A percentile compares a stretch with the other conserved stretches of the same genome.
phyloP scores from a whole-genome alignment of 2,797 vertebrate genomes.

The Sebastes baramenuke region DNA sequence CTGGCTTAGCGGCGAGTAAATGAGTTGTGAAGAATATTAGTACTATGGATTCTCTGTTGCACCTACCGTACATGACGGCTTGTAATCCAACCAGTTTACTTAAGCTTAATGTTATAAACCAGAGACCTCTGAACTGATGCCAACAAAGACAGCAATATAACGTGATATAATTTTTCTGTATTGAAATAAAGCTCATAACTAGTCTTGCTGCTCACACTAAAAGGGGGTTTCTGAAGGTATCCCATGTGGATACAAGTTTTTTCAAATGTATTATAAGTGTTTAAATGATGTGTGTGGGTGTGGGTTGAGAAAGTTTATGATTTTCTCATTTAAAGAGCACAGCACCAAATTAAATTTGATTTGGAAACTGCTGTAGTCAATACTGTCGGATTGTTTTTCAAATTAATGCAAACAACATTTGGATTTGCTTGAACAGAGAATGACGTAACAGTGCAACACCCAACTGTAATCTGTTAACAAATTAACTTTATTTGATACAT shows the following conservation, averaged over 20 bases:
- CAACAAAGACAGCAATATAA: background rate
- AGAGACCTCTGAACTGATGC: constrained; percentile 4
- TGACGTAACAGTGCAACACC: background rate
- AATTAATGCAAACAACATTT: constrained; percentile 33
- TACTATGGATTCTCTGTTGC: constrained; percentile 60
- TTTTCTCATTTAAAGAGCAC: constrained; percentile 38
- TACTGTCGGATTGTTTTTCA: constrained; percentile 34
- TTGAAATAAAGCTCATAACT: constrained; percentile 19
- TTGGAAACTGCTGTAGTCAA: constrained; percentile 14
- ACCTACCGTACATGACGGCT: background rate
- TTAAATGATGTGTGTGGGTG: constrained; percentile 49
- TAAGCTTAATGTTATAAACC: background rate
- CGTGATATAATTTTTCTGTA: background rate
- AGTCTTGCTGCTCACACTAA: background rate
- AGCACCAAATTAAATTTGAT: constrained; percentile 38
- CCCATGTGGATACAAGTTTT: background rate
- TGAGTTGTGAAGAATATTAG: constrained; percentile 53
- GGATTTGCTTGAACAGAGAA: background rate
- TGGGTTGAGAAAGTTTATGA: constrained; percentile 29
- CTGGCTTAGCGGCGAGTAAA: constrained; percentile 35
- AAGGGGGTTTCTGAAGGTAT: background rate
- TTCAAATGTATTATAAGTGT: constrained; percentile 9
- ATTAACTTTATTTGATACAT: background rate
- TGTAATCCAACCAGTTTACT: constrained; percentile 29
- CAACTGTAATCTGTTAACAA: constrained; percentile 3